Percentiles rank a stretch among this genome's conserved stretches.
Evolutionary conservation across 2,113 vertebrate genomes (phyloP).

Genomic region (Cololabis saira): DNA sequence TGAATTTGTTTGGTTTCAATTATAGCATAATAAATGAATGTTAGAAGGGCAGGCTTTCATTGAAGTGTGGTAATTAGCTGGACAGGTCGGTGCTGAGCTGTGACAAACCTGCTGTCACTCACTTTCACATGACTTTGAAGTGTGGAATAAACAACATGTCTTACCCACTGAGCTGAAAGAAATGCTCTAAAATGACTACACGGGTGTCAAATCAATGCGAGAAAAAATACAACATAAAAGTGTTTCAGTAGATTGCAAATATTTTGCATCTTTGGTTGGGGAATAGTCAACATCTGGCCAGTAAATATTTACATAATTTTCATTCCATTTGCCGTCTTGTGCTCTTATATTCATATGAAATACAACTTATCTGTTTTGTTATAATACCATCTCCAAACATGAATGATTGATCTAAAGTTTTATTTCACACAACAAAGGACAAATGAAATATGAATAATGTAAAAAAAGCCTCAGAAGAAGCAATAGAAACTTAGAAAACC

Average conservation of each 20-base stretch:
- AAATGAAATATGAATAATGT: background rate
- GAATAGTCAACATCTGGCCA: too few species aligned
- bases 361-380: too few species aligned
- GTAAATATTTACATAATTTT: too few species aligned
- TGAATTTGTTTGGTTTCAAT: constrained; percentile 37
- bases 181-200: background rate
- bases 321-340: too few species aligned
- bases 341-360: too few species aligned
- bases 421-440: background rate
- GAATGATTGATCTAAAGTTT: constrained; percentile 10
- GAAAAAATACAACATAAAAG: too few species aligned
- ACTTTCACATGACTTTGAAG: background rate
- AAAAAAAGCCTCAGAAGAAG: background rate
- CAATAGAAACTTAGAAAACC: background rate
- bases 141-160: constrained; percentile 5
- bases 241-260: too few species aligned
- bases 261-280: too few species aligned
- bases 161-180: background rate
- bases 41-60: constrained; percentile 12
- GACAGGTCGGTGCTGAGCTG: constrained; percentile 25
- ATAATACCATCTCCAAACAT: background rate
- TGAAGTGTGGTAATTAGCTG: constrained; percentile 36
- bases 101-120: constrained; percentile 42
- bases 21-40: constrained; percentile 35
- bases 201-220: background rate